These are phyloP conservation scores for Passerina amoena DNA, from an alignment of 2,113 vertebrate genomes.

Conservation along the genomic window DNA sequence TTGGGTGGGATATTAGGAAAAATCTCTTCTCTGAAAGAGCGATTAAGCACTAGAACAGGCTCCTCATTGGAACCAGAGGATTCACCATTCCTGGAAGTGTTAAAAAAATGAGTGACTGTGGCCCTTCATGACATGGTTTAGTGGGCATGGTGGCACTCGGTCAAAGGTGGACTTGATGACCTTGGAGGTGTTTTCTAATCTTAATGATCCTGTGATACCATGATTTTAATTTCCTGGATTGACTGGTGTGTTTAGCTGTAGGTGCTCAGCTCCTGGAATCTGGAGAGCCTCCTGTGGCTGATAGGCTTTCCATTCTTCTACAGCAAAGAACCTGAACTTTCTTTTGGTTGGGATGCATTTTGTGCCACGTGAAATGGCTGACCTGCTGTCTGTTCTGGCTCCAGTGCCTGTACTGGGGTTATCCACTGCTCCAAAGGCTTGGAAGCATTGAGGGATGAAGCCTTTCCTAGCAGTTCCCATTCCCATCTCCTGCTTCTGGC, in stretches of 20 bases:
- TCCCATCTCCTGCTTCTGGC: neutral
- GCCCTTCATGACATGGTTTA: neutral
- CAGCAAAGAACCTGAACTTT: neutral
- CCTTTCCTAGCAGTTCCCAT: neutral
- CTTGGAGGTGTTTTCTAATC: neutral
- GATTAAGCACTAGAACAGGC: neutral
- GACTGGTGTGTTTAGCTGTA: neutral
- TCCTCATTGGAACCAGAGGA: neutral
- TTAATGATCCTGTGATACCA: neutral
- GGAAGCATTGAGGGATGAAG: rapidly evolving
- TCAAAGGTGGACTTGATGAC: neutral
- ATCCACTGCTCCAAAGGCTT: neutral
- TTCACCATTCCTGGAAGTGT: neutral
- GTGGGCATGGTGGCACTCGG: rapidly evolving
- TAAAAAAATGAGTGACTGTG: neutral
- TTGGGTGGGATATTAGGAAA: neutral
- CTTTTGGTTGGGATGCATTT: neutral
- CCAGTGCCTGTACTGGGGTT: neutral
- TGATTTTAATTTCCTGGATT: neutral
- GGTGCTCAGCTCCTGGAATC: neutral
- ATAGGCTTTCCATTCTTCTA: neutral
- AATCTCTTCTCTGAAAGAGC: neutral
- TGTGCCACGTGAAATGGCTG: rapidly evolving
- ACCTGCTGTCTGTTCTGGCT: neutral
- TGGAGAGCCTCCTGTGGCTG: neutral